Evolutionary conservation across 2,888 invertebrate species (phyloP).

Genomic region (Leptopilina myrica): DNA sequence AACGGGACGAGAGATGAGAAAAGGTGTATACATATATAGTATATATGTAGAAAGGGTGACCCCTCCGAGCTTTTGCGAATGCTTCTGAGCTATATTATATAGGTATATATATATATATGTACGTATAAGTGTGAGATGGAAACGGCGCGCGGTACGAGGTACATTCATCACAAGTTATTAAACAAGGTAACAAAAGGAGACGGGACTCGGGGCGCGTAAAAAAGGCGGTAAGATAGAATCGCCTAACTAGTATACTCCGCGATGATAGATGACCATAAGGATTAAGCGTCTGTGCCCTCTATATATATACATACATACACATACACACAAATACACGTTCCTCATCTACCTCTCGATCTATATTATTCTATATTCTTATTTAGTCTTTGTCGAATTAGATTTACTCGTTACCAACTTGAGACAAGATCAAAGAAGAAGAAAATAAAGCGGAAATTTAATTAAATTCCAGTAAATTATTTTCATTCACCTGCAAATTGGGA

Average conservation of each 20-base stretch:
- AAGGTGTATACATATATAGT: not conserved
- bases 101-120: too few relatives aligned
- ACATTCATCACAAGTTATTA: slow-evolving; percentile 76
- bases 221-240: slow-evolving; percentile 74
- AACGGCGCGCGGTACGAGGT: slow-evolving; percentile 56
- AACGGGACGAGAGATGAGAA: slow-evolving; percentile 48
- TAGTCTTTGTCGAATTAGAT: slow-evolving; percentile 37
- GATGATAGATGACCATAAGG: slow-evolving; percentile 73
- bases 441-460: not conserved
- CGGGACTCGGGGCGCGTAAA: slow-evolving; percentile 68
- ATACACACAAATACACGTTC: not conserved
- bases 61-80: slow-evolving; percentile 19
- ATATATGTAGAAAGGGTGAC: slow-evolving; percentile 5
- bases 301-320: slow-evolving; percentile 26
- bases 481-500: too few relatives aligned
- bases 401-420: slow-evolving; percentile 22
- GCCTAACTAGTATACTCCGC: slow-evolving; percentile 72
- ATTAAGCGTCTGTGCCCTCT: slow-evolving; percentile 69
- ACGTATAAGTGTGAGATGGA: slow-evolving; percentile 50
- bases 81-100: slow-evolving; percentile 20
- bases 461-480: too few relatives aligned
- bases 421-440: not conserved
- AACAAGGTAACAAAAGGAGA: slow-evolving; percentile 74
- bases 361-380: not conserved
- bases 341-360: slow-evolving; percentile 50